A percentile compares a stretch with the other conserved stretches of the same genome.
phyloP scores from a whole-genome alignment of 2,113 vertebrate species.

The human (Homo sapiens) region DNA sequence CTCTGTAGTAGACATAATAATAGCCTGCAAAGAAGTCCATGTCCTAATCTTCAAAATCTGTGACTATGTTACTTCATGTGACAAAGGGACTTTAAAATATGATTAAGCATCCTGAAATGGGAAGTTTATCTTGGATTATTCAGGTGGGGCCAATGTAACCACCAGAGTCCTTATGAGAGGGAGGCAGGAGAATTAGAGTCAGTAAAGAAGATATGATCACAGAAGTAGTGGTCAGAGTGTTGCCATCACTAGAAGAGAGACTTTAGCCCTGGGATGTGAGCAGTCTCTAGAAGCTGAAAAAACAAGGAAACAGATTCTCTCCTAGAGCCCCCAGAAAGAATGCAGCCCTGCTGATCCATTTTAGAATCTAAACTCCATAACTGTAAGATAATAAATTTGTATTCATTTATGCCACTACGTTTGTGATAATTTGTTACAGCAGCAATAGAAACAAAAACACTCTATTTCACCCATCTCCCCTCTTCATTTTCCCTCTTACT shows the following conservation, averaged over 20 bases:
- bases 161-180: neutral
- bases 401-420: neutral
- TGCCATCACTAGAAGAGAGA: accelerated
- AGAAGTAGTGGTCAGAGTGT: neutral
- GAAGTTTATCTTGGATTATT: neutral
- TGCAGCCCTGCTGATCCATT: neutral
- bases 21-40: neutral
- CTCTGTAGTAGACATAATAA: neutral
- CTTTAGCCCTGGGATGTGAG: neutral
- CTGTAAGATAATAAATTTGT: neutral
- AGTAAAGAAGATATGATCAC: neutral
- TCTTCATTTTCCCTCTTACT: neutral
- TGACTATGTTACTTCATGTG: neutral
- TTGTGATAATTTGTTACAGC: neutral
- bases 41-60: neutral
- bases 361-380: neutral
- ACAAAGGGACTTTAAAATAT: neutral
- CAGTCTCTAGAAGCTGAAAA: neutral
- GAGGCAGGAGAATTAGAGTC: neutral
- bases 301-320: neutral
- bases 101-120: neutral
- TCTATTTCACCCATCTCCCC: neutral
- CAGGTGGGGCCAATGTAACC: neutral
- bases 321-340: neutral
- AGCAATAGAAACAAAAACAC: neutral